These are phyloP conservation scores for Vesta saturnalis DNA, from an alignment of 2,888 invertebrate genomes.

Conservation along the genomic window DNA sequence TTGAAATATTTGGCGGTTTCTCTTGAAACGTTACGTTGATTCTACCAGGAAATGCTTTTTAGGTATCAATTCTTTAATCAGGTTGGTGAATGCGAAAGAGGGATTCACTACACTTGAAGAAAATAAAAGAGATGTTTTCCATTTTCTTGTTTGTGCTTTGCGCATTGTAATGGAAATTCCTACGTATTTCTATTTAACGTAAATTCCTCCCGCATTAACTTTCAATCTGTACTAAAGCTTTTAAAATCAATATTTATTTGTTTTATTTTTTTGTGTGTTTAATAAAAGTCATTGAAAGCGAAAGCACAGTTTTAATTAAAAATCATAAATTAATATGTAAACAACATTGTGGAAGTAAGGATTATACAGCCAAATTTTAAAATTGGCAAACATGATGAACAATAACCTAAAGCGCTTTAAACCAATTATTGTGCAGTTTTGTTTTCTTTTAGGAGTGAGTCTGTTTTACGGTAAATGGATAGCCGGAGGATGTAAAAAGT, in stretches of 20 bases:
- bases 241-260: not conserved
- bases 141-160: conserved; percentile 21
- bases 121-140: conserved; percentile 26
- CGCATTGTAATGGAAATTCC: conserved; percentile 22
- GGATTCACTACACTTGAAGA: conserved; percentile 18
- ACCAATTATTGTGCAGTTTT: no score
- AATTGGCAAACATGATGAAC: no score
- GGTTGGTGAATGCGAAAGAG: conserved; percentile 20
- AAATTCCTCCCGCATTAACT: conserved; percentile 1
- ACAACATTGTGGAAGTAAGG: no score
- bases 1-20: conserved; percentile 26
- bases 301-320: not conserved
- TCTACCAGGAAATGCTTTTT: conserved; percentile 34
- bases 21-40: conserved; percentile 20
- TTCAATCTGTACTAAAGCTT: not conserved
- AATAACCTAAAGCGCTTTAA: no score
- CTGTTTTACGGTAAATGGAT: no score
- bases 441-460: no score
- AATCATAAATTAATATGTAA: no score
- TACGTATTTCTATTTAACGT: conserved; percentile 9
- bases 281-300: no score
- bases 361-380: no score
- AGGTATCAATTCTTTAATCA: conserved; percentile 35
- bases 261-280: no score
- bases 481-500: no score